Percentiles rank a stretch among this genome's conserved stretches.
Evolutionary conservation across 2,113 vertebrate genomes (phyloP).

Genomic region (Labrus mixtus): DNA sequence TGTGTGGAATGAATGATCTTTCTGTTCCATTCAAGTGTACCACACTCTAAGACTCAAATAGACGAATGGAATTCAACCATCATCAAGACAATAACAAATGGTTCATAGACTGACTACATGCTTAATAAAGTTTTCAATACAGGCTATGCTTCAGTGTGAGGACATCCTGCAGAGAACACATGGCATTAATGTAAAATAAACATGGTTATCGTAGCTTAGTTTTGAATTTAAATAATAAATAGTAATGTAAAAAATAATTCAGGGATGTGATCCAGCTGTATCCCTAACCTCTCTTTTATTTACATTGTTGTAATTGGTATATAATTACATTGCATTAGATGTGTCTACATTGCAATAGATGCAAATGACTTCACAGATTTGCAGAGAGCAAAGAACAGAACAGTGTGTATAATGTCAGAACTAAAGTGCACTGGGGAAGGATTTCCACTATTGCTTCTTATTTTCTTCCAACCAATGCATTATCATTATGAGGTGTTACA

Average conservation of each 20-base stretch:
- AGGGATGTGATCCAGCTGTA: too few species aligned
- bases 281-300: too few species aligned
- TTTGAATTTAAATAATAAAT: not conserved
- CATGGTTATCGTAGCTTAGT: not conserved
- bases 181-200: conserved; percentile 4
- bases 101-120: not conserved
- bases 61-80: not conserved
- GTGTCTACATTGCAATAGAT: not conserved
- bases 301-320: too few species aligned
- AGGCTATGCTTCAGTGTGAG: not conserved
- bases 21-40: too few species aligned
- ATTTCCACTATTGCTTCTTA: not conserved
- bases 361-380: not conserved
- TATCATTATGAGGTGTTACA: too few species aligned
- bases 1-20: too few species aligned
- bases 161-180: not conserved
- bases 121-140: not conserved
- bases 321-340: not conserved
- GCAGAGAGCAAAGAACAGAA: not conserved
- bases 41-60: not conserved
- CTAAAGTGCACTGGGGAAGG: not conserved
- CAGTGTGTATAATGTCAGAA: not conserved
- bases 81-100: not conserved
- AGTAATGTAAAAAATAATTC: not conserved
- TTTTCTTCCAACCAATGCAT: not conserved